phyloP scores from a whole-genome alignment of 2,113 vertebrate species.

The Ondatra zibethicus region DNA sequence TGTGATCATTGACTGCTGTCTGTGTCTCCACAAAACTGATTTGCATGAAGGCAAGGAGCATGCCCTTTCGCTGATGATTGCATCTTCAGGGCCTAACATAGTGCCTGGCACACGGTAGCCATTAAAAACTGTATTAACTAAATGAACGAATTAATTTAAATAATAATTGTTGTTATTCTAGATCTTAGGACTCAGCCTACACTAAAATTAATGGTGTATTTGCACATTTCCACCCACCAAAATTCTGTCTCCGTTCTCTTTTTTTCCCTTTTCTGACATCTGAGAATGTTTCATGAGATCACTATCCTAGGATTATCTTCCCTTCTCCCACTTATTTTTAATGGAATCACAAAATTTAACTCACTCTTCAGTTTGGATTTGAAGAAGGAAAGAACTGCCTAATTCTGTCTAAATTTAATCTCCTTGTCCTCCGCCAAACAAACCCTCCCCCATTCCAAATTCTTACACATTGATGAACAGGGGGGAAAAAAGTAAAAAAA shows the following conservation, averaged over 20 bases:
- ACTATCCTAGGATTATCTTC: conserved; percentile 70
- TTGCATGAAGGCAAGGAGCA: conserved; percentile 25
- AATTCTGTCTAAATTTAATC: conserved; percentile 71
- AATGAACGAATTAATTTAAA: conserved; percentile 82
- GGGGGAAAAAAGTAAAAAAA: too few relatives aligned
- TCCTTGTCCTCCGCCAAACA: conserved; percentile 36
- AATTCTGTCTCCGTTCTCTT: conserved; percentile 79
- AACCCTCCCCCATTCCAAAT: conserved; percentile 18
- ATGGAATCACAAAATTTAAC: conserved; percentile 74
- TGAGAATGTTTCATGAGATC: conserved; percentile 75
- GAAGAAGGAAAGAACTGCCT: conserved; percentile 55
- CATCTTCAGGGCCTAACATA: conserved; percentile 54
- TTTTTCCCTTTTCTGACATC: conserved; percentile 69
- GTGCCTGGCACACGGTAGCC: conserved; percentile 67
- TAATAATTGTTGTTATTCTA: conserved; percentile 82
- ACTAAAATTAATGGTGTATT: conserved; percentile 82
- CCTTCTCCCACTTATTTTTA: conserved; percentile 70
- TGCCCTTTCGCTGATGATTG: conserved; percentile 48
- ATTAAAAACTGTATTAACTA: conserved; percentile 76
- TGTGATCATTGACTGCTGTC: conserved; percentile 5
- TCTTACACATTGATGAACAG: conserved; percentile 55
- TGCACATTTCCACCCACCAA: conserved; percentile 80
- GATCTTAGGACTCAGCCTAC: conserved; percentile 79
- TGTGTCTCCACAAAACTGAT: conserved; percentile 43
- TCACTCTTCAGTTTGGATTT: conserved; percentile 48